Base-by-base conservation (phyloP, 2,888 invertebrate genomes). In the Limulus polyphemus region DNA sequence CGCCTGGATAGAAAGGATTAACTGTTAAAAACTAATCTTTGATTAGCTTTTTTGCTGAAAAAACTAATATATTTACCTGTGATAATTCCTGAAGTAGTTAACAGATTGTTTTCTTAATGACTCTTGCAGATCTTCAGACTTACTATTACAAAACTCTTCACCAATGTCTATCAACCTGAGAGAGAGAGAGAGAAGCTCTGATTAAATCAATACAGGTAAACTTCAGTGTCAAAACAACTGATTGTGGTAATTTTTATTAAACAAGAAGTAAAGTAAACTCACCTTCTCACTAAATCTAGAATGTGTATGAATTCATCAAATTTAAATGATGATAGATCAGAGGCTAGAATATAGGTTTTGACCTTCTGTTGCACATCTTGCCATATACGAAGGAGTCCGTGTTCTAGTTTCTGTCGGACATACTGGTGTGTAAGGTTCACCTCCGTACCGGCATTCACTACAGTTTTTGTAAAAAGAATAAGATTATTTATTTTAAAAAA, bases 261-360 rank as follows among this genome's bases (percentile, higher is more conserved):
- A 32, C 32, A 32, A 47, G 47, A 32, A 56, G 49, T 55, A 63
- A 63, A 54, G 54, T 65, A 50, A 46, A 56, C 60, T 64, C 73
- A 82, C 80, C 89, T 86, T 74, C 93, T 88, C 68, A 93, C 82
- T 48, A 93, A 83, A 13, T 89, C 88, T 47, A 97, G 77, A 66
- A 94, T 88, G 75, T 90, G 87, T 60, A 95, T 88, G 72, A 95
- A 94, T 74, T 94, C 91, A 72, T 97, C 95, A 73, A 94, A 92
- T 69, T 92, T 91, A 70, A 90, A 88, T 61, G 84, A 82, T n/a
- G 87, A 86, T 57, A 94, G 76, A 68, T 90, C 88, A 0, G 85
- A 85, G 67, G 86, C 87, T 47, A 95, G 78, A 14, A 54, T 32
- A 73, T 88, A 88, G 49, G 83, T 82, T 0, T 87, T 87, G 0